Evolutionary conservation across 2,797 vertebrate genomes (phyloP), one percentile per base, ranked within the genome.

Genomic region (Sparus aurata): DNA sequence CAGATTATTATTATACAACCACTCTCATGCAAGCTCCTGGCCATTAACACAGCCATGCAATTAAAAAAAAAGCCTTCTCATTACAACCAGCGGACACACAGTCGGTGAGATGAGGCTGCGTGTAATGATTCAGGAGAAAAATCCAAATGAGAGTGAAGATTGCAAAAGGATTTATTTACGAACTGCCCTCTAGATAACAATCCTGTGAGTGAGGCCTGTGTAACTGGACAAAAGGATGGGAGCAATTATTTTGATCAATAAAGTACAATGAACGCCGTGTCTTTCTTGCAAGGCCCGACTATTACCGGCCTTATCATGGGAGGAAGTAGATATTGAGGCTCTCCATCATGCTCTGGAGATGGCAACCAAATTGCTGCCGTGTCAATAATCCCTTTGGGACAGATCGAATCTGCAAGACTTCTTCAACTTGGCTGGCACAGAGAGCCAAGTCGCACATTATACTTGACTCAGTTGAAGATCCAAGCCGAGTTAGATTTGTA

Each of bases 181-280:
- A 46, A 60, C 52, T 60, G 67, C 77, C 79, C 53, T 78, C 58
- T 75, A 70, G 66, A 85, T 80, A 82, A 69, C 75, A 69, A 66
- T 66, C 43, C 45, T 47, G 22, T 63, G 43, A 81, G 78, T 58
- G 69, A 38, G 75, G 65, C 67, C 72, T 74, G 18, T 41, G 52
- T 52, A 79, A 64, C 25, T 63, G 69, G 65, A 76, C 65, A 88
- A 85, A 84, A 47, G 59, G 62, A 83, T 69, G 73, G 43, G 63
- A 65, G 75, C 74, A 77, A 89, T 88, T 87, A 85, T 90, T 88
- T 80, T 85, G 81, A 90, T 93, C 90, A 81, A 91, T 91, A 87
- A 15, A 20, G 43, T 55, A 76, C 82, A 83, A 81, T 88, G 79
- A 81, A 86, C 72, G 65, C 22, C 34, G 11, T 86, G 81, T 85